Conservation (phyloP, 2,888 invertebrate species). For the Metopia argyrocephala region DNA sequence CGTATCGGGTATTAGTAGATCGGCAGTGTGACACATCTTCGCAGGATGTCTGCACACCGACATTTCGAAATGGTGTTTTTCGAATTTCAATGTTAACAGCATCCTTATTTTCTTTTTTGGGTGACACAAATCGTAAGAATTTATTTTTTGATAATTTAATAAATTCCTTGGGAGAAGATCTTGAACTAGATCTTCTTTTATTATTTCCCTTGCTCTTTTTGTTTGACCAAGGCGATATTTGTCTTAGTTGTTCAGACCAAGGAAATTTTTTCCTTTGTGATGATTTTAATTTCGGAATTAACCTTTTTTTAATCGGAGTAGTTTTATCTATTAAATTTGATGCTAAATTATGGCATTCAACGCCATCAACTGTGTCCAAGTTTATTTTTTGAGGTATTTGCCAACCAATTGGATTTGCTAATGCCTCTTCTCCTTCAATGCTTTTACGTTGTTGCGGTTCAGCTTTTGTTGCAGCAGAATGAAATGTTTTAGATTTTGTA, state of each 20-base stretch:
- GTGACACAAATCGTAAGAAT: conserved; percentile 74
- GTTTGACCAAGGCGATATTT: conserved; percentile 73
- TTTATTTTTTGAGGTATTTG: conserved; percentile 71
- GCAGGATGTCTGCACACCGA: conserved; percentile 74
- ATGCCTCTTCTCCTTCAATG: conserved; percentile 27
- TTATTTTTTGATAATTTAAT: conserved; percentile 74
- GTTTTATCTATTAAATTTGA: conserved; percentile 74
- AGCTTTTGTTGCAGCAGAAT: conserved; percentile 67
- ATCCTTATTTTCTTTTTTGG: conserved; percentile 70
- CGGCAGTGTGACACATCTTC: conserved; percentile 55
- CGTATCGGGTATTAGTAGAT: background rate
- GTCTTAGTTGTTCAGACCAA: conserved; percentile 72
- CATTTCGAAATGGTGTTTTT: conserved; percentile 66
- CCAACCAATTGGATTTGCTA: conserved; percentile 70
- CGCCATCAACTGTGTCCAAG: conserved; percentile 76
- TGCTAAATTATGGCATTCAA: conserved; percentile 72
- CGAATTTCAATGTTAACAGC: conserved; percentile 10
- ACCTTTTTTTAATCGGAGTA: conserved; percentile 74
- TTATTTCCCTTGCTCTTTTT: conserved; percentile 55
- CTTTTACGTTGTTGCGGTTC: conserved; percentile 73
- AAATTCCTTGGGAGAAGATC: conserved; percentile 70
- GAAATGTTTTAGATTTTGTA: conserved; percentile 64
- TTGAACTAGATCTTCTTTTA: conserved; percentile 34
- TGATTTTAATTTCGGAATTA: conserved; percentile 6
- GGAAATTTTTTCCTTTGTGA: conserved; percentile 68